Evolutionary conservation across 1,140 invertebrate genomes (phyloP), one percentile per base, ranked within the genome.

Genomic region (Agraylea sexmaculata): DNA sequence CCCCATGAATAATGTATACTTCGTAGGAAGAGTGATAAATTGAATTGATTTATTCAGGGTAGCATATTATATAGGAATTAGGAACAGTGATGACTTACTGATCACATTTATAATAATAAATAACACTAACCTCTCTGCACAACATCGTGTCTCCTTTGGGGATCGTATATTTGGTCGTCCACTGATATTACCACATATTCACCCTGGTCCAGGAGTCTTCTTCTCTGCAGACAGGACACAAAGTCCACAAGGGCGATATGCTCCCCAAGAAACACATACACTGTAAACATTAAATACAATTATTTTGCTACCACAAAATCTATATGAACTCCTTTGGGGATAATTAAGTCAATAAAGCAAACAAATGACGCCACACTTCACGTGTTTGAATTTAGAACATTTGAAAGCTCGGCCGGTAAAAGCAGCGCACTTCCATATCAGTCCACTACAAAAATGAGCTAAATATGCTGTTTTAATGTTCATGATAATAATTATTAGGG

Each of bases 241-340:
- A 84, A 83, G 61, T 87, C 82, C 17, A 87, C 80, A 50, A 90
- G 65, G 0, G 84, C 82, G 31, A 87, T 78, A 49, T 85, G 80
- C 51, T 87, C 83, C 0, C 87, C 86, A 20, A 91, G 71, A 46
- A 89, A 85, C 7, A 92, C 78, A 60, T 91, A 92, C 4, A 89
- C 85, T 89, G 64, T 21, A 62, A 67, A 51, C 40, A 51, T 42
- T 37, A 43, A 48, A 41, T 22, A 39, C 7, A 25, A 25, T 8
- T 8, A 25, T 25, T 8, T 12, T 25, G 23, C 7, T 25, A 33
- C 3, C n/a, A n/a, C n/a, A n/a, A n/a, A n/a, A n/a, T n/a, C n/a
- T n/a, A n/a, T n/a, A n/a, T n/a, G n/a, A n/a, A n/a, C n/a, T n/a
- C n/a, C n/a, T n/a, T n/a, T n/a, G n/a, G n/a, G n/a, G n/a, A n/a